A percentile compares a stretch with the other conserved stretches of the same genome.
These are phyloP conservation scores for Calephelis perditalis DNA, from an alignment of 2,888 invertebrate species.

Conservation along the genomic window DNA sequence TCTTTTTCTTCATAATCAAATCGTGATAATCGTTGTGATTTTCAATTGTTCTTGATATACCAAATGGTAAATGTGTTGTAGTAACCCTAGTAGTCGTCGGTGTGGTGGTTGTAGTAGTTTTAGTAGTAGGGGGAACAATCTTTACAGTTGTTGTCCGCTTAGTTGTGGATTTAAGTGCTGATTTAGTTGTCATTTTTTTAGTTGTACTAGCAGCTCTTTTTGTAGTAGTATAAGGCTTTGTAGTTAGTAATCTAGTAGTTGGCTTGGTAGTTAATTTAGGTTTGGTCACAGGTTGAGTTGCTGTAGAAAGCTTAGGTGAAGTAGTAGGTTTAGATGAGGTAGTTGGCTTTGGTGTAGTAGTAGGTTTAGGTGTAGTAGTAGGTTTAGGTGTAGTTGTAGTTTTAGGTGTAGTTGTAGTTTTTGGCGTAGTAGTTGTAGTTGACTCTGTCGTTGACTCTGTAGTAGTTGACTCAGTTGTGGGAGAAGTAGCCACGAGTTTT, in stretches of 20 bases:
- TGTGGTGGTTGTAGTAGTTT: slow-evolving; percentile 17
- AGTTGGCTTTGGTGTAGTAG: slow-evolving; percentile 22
- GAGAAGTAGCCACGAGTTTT: slow-evolving; percentile 41
- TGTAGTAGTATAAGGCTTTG: neutral
- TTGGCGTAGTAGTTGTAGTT: slow-evolving; percentile 27
- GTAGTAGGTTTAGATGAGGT: slow-evolving; percentile 23
- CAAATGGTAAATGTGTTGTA: slow-evolving; percentile 22
- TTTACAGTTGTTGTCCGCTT: slow-evolving; percentile 18
- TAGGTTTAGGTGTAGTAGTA: slow-evolving; percentile 18
- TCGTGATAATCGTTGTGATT: slow-evolving; percentile 29
- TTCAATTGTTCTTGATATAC: slow-evolving; percentile 27
- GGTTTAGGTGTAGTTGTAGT: slow-evolving; percentile 29
- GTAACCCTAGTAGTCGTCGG: slow-evolving; percentile 15
- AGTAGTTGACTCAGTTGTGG: slow-evolving; percentile 24
- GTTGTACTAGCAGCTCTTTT: slow-evolving; percentile 25
- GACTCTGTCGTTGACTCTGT: slow-evolving; percentile 26
- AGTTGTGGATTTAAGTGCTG: slow-evolving; percentile 16
- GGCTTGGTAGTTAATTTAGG: slow-evolving; percentile 21
- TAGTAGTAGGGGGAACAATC: slow-evolving; percentile 15
- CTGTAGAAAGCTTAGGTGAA: slow-evolving; percentile 10
- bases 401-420: slow-evolving; percentile 29
- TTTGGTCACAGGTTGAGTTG: slow-evolving; percentile 19
- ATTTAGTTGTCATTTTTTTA: slow-evolving; percentile 21
- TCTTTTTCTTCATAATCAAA: slow-evolving; percentile 29
- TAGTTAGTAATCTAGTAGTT: neutral